These are phyloP conservation scores for Erebia palarica DNA, from an alignment of 2,888 invertebrate genomes.

Conservation along the genomic window DNA sequence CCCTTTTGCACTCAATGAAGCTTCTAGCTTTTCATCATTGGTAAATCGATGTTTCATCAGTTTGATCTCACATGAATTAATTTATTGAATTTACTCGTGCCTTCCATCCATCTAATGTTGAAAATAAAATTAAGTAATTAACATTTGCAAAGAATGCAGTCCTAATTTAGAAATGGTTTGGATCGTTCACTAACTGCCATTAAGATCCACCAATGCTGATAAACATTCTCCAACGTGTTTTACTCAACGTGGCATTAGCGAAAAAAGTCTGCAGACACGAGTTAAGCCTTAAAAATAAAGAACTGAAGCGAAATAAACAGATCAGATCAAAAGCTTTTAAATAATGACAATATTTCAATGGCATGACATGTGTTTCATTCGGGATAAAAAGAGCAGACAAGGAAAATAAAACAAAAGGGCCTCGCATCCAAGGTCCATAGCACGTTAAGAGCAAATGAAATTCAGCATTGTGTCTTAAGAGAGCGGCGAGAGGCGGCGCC, in stretches of 20 bases:
- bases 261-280: not conserved
- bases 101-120: no score
- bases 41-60: no score
- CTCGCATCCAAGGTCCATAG: conserved; percentile 52
- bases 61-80: no score
- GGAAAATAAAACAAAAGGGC: conserved; percentile 48
- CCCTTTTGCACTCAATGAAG: no score
- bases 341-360: conserved; percentile 28
- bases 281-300: not conserved
- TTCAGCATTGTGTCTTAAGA: conserved; percentile 75
- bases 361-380: conserved; percentile 36
- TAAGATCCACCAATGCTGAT: not conserved
- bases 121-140: no score
- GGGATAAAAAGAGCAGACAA: conserved; percentile 35
- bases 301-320: conserved; percentile 4
- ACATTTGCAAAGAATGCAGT: not conserved
- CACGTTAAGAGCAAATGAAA: conserved; percentile 74
- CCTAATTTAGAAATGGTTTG: conserved; percentile 12
- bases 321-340: conserved; percentile 20
- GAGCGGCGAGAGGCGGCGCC: conserved; percentile 77
- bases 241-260: conserved; percentile 1
- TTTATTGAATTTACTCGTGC: not conserved
- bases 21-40: no score
- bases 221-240: not conserved
- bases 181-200: not conserved